Conservation (phyloP, 2,797 vertebrate genomes). For the Pantherophis alleghaniensis region DNA sequence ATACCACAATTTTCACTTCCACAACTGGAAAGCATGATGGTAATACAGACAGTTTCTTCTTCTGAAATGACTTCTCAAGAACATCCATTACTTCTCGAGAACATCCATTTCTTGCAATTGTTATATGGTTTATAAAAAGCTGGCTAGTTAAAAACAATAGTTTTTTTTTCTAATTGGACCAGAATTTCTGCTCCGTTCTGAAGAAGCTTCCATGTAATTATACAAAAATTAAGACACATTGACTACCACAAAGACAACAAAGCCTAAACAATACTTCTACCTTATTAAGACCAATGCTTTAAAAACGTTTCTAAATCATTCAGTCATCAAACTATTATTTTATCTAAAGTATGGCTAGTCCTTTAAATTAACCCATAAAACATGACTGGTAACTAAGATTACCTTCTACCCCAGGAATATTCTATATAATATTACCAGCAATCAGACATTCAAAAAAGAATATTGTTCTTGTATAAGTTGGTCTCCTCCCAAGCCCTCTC, state of each 20-base stretch:
- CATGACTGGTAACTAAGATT: background rate
- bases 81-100: background rate
- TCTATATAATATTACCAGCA: background rate
- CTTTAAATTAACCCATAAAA: background rate
- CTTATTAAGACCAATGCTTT: background rate
- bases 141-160: background rate
- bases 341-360: background rate
- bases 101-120: background rate
- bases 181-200: background rate
- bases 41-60: background rate
- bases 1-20: background rate
- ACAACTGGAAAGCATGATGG: background rate
- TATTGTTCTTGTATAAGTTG: background rate
- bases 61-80: background rate
- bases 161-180: background rate
- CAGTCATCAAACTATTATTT: background rate
- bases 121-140: background rate
- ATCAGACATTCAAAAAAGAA: background rate
- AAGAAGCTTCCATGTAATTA: background rate
- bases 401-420: background rate
- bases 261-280: background rate
- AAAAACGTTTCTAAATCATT: background rate
- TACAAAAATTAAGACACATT: background rate
- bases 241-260: background rate
- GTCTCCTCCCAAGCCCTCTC: background rate